These are phyloP conservation scores for Drosophila subquinaria DNA, from an alignment of 2,888 invertebrate genomes.

Conservation along the genomic window DNA sequence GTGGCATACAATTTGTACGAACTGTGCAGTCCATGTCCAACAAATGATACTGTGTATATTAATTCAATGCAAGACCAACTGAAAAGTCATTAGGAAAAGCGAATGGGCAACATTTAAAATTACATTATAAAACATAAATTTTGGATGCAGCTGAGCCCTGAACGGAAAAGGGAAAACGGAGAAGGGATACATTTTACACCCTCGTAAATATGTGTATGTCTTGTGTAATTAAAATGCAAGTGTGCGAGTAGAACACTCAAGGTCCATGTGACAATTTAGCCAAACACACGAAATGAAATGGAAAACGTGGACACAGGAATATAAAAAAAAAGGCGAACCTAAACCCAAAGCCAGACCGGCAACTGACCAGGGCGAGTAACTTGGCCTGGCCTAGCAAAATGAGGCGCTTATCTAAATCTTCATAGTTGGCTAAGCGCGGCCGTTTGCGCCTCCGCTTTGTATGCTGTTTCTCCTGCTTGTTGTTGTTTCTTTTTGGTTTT, in stretches of 20 bases:
- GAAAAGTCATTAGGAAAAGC: constrained; percentile 48
- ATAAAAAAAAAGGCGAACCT: constrained; percentile 9
- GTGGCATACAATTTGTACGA: constrained; percentile 69
- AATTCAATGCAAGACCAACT: constrained; percentile 44
- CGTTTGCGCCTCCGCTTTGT: constrained; percentile 77
- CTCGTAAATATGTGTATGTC: constrained; percentile 51
- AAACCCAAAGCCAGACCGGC: not conserved
- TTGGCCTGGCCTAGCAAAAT: constrained; percentile 71
- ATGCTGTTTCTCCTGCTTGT: constrained; percentile 35
- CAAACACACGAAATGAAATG: constrained; percentile 69
- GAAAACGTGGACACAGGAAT: constrained; percentile 61
- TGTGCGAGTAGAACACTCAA: constrained; percentile 55
- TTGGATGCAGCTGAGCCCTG: constrained; percentile 12
- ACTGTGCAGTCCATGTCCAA: constrained; percentile 27
- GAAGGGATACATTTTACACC: constrained; percentile 52
- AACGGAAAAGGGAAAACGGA: not conserved
- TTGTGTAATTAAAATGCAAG: constrained; percentile 63
- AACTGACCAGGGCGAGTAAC: constrained; percentile 37
- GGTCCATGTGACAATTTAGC: constrained; percentile 77
- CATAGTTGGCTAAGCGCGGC: constrained; percentile 85
- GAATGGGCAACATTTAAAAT: constrained; percentile 67
- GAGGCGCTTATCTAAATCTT: constrained; percentile 85
- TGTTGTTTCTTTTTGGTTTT: constrained; percentile 19
- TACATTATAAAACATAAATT: constrained; percentile 65
- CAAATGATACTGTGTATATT: constrained; percentile 41